Percentiles rank a stretch among this genome's conserved stretches.
Evolutionary conservation across 2,113 vertebrate species (phyloP).

Genomic region (Perca schrenkii): DNA sequence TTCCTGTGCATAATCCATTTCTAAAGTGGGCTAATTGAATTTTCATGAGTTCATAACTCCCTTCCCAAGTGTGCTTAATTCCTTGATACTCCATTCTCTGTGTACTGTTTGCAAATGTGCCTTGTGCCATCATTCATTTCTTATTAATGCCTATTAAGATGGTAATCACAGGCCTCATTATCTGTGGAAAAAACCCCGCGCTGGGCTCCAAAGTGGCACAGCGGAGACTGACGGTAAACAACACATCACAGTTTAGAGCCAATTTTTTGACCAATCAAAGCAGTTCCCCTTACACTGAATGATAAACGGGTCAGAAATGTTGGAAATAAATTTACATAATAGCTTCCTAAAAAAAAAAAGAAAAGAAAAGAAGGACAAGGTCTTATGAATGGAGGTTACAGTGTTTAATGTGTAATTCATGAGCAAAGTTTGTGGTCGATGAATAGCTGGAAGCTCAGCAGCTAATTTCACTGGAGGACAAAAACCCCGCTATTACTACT

Average conservation of each 20-base stretch:
- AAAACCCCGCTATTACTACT: background rate
- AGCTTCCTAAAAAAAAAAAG: slow-evolving; percentile 17
- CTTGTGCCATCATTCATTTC: slow-evolving; percentile 55
- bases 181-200: slow-evolving; percentile 17
- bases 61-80: slow-evolving; percentile 53
- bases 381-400: slow-evolving; percentile 17
- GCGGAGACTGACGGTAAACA: slow-evolving; percentile 49
- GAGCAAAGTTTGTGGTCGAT: slow-evolving; percentile 18
- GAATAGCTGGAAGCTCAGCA: background rate
- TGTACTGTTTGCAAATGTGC: slow-evolving; percentile 64
- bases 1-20: slow-evolving; percentile 63
- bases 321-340: slow-evolving; percentile 42
- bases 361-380: background rate
- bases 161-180: slow-evolving; percentile 67
- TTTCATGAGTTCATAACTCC: slow-evolving; percentile 67
- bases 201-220: slow-evolving; percentile 33
- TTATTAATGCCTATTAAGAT: slow-evolving; percentile 70
- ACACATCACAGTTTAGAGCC: slow-evolving; percentile 27
- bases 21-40: slow-evolving; percentile 68
- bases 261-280: slow-evolving; percentile 52
- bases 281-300: slow-evolving; percentile 27
- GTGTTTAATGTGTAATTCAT: slow-evolving; percentile 53
- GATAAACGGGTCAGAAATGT: slow-evolving; percentile 39
- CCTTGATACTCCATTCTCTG: slow-evolving; percentile 56
- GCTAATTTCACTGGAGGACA: background rate